These are phyloP conservation scores for Phaenicophaeus curvirostris DNA, from an alignment of 2,797 vertebrate species.

Conservation along the genomic window DNA sequence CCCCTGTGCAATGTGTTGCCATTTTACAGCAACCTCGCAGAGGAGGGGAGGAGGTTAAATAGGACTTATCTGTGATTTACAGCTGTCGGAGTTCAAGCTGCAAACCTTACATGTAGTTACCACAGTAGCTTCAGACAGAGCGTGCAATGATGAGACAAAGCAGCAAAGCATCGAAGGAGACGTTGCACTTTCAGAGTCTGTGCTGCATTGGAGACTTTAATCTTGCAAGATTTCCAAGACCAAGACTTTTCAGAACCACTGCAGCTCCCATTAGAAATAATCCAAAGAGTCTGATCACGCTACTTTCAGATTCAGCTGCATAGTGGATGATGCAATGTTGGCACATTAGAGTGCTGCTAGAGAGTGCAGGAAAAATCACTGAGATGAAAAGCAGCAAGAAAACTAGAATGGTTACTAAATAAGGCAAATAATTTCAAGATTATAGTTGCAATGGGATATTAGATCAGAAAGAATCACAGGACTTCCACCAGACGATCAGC, in stretches of 20 bases:
- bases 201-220: neutral
- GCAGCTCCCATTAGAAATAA: neutral
- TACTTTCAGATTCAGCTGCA: slow-evolving; percentile 2
- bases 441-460: neutral
- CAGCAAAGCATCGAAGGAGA: neutral
- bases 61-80: neutral
- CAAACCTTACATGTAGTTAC: neutral
- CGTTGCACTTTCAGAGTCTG: neutral
- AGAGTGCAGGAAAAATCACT: neutral
- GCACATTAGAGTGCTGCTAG: neutral
- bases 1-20: neutral
- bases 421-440: slow-evolving; percentile 18
- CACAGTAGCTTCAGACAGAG: neutral
- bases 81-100: neutral
- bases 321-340: neutral
- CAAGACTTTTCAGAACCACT: neutral
- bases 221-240: neutral
- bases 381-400: neutral
- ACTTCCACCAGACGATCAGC: neutral
- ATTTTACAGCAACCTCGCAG: neutral
- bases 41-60: neutral
- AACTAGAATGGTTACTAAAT: slow-evolving; percentile 25
- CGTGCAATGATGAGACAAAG: neutral
- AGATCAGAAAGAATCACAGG: neutral
- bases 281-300: neutral